Conservation (phyloP, 2,888 invertebrate species). For the Noctua comes region DNA sequence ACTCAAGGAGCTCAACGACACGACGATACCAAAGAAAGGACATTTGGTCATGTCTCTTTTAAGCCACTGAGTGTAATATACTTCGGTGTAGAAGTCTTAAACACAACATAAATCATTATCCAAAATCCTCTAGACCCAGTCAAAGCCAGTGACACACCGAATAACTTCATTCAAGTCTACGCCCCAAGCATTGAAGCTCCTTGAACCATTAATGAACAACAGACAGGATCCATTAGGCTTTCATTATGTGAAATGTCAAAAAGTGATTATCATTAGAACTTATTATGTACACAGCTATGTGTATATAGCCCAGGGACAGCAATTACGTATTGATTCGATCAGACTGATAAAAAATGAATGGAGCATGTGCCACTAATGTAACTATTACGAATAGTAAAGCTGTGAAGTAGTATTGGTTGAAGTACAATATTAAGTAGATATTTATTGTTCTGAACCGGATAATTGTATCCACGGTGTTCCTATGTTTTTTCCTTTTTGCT, state of each 20-base stretch:
- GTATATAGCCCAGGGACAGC: slow-evolving; percentile 19
- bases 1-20: no score
- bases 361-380: slow-evolving; percentile 15
- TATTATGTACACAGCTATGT: neutral
- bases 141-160: neutral
- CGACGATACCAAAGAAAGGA: no score
- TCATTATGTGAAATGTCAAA: slow-evolving; percentile 21
- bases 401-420: slow-evolving; percentile 9
- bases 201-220: slow-evolving; percentile 53
- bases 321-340: slow-evolving; percentile 54
- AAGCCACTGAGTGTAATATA: neutral
- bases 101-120: neutral
- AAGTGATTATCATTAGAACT: slow-evolving; percentile 46
- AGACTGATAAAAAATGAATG: slow-evolving; percentile 36
- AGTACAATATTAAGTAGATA: neutral
- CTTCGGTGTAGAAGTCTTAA: neutral
- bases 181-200: slow-evolving; percentile 16
- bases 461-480: neutral
- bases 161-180: neutral
- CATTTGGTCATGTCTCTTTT: neutral
- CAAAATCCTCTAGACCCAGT: neutral
- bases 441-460: neutral
- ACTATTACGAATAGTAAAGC: slow-evolving; percentile 1
- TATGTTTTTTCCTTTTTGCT: neutral
- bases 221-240: slow-evolving; percentile 50